Percentiles rank a stretch among this genome's conserved stretches.
These are phyloP conservation scores for Ophion obscuratus DNA, from an alignment of 2,888 invertebrate genomes.

Conservation along the genomic window DNA sequence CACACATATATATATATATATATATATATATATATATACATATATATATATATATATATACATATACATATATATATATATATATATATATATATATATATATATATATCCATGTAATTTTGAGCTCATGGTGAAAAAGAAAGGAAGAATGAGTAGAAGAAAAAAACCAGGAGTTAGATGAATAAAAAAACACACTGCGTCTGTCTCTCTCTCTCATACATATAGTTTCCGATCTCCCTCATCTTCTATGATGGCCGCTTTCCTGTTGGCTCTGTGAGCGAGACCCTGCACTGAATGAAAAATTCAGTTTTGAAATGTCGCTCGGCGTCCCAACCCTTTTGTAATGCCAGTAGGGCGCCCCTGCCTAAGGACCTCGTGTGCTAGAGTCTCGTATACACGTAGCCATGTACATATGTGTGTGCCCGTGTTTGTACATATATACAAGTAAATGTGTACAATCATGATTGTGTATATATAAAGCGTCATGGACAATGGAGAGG, in stretches of 20 bases:
- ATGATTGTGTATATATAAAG: slow-evolving; percentile 35
- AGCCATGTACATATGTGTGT: neutral
- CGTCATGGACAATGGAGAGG: slow-evolving; percentile 80
- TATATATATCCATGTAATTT: slow-evolving; percentile 49
- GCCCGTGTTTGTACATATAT: neutral
- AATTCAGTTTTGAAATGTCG: slow-evolving; percentile 69
- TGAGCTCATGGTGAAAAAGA: slow-evolving; percentile 65
- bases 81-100: neutral
- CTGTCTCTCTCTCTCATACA: slow-evolving; percentile 62
- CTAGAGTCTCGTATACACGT: slow-evolving; percentile 18
- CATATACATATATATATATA: neutral
- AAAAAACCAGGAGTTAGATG: slow-evolving; percentile 9
- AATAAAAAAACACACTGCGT: slow-evolving; percentile 26
- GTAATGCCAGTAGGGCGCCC: slow-evolving; percentile 79
- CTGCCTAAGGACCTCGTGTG: slow-evolving; percentile 50
- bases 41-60: neutral
- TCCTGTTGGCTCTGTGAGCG: slow-evolving; percentile 73
- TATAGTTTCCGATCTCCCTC: slow-evolving; percentile 63
- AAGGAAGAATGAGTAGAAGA: slow-evolving; percentile 66
- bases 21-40: neutral
- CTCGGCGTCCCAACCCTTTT: slow-evolving; percentile 78
- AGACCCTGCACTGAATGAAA: slow-evolving; percentile 57
- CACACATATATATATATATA: neutral
- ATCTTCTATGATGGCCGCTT: slow-evolving; percentile 81
- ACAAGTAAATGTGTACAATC: neutral